Base-by-base conservation (phyloP, 2,797 vertebrate species). In the Pterois miles region DNA sequence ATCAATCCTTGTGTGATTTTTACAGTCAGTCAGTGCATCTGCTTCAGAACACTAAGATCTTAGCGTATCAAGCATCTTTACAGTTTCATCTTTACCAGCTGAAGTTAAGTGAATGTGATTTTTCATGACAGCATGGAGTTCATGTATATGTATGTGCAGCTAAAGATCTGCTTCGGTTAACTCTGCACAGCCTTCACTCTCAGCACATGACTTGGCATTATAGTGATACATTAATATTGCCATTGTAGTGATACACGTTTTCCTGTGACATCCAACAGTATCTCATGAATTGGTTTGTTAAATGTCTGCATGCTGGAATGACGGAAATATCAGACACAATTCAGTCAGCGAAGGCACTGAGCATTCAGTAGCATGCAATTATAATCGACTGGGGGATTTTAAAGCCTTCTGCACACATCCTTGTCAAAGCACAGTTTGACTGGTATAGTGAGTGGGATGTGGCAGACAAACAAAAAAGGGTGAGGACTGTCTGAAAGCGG, bases 401-500 rank as follows among this genome's bases (percentile, higher is more conserved):
- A 76, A 82, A 86, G 82, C 78, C 46, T 90, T 81, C 57, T 62
- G 73, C 18, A 18, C 57, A 54, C 81, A 80, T 67, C 6, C 85
- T 40, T 88, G 77, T 92, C 88, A 90, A 80, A 90, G 83, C 77
- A 64, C n/a, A 52, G 65, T 82, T 86, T 84, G 82, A 88, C 80
- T 79, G 65, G 71, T 76, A 43, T 68, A 63, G 74, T 78, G 78
- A 86, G 86, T 85, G 81, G 83, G 89, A 91, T 76, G 84, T 81
- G 88, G 76, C 86, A 91, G 85, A 88, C 80, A 76, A 84, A 91
- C 83, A 85, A 82, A 78, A 70, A 79, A 78, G 72, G 84, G 53
- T 78, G 86, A 91, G 78, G 80, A 69, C 72, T 80, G 73, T 85
- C 54, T 89, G 80, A 87, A 80, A 60, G 79, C 27, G 1, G 64